A percentile compares a stretch with the other conserved stretches of the same genome.
phyloP scores from a whole-genome alignment of 1,140 invertebrate genomes.

The Drosophila trapezifrons region DNA sequence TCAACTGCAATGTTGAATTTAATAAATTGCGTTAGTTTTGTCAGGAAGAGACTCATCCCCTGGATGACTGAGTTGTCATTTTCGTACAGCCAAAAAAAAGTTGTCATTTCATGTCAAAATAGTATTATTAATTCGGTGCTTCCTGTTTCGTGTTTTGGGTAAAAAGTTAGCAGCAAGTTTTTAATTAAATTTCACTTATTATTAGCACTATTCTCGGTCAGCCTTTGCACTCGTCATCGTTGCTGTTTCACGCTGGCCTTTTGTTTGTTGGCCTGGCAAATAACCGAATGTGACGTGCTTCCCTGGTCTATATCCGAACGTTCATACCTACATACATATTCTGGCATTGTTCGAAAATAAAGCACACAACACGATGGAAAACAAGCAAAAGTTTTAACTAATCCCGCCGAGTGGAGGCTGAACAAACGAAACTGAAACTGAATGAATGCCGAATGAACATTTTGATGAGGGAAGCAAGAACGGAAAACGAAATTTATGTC shows the following conservation, averaged over 20 bases:
- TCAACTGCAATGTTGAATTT: not conserved
- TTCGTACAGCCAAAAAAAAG: constrained; percentile 16
- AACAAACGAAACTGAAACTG: constrained; percentile 22
- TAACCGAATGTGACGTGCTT: constrained; percentile 59
- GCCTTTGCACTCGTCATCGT: constrained; percentile 23
- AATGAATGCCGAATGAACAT: constrained; percentile 36
- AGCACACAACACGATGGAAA: constrained; percentile 32
- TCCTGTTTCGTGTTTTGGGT: constrained; percentile 12
- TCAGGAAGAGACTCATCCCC: not conserved
- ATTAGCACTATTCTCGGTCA: constrained; percentile 45
- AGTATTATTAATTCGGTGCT: constrained; percentile 37
- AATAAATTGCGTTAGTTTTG: not conserved
- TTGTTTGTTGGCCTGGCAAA: constrained; percentile 18
- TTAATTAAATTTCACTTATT: constrained; percentile 56
- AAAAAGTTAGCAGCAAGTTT: constrained; percentile 40
- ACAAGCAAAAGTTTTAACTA: constrained; percentile 47
- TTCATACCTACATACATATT: constrained; percentile 17
- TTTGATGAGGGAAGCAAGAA: constrained; percentile 10
- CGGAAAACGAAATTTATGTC: constrained; percentile 52
- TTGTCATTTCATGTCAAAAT: constrained; percentile 29
- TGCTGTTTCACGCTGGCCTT: constrained; percentile 15
- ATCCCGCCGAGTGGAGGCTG: constrained; percentile 12
- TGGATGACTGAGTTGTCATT: constrained; percentile 1
- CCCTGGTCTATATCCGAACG: constrained; percentile 2
- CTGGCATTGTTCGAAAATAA: constrained; percentile 46